Base-by-base conservation (phyloP, 2,888 invertebrate species). In the Ectemnius continuus region DNA sequence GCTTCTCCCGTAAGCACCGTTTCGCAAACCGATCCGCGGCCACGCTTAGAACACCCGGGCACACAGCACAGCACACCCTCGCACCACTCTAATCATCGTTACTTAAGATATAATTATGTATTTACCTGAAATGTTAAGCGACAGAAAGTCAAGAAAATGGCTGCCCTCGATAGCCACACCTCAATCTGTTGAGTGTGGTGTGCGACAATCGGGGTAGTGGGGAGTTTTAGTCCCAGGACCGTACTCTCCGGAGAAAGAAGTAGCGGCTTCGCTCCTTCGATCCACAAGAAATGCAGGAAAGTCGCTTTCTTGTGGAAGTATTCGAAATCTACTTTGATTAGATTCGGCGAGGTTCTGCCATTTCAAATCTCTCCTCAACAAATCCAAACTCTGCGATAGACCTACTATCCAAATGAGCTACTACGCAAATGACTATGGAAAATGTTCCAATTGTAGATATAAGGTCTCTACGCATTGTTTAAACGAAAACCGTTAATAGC, bases 141-240 rank as follows among this genome's bases (percentile, higher is more conserved):
- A 88, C 87, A 86, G 88, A 88, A 86, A 88, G 88, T 88, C 88
- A 86, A 88, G 88, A 88, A 88, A 88, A 88, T 88, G 88, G 88
- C 88, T 88, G 88, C 87, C 88, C 82, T 88, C 86, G 83, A 83
- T 87, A 87, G 87, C 88, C 88, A 88, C 88, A 88, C 88, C 88
- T 88, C 88, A 87, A 88, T 88, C 87, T 86, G 87, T 87, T 85
- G 86, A 87, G 86, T 86, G 87, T 83, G 80, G 86, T 86, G 87
- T 83, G 80, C 80, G 79, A 73, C 80, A 70, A 80, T 75, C 76
- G 78, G 65, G 69, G 61, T 73, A 65, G 78, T 45, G 75, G 75
- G 75, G 73, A 67, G 70, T 64, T 60, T 28, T 62, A 67, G 58
- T 52, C 64, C 16, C 73, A 73, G 73, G 70, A 57, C 14, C 67